Conservation (phyloP, 2,888 invertebrate genomes). For the Opisthograptis luteolata region DNA sequence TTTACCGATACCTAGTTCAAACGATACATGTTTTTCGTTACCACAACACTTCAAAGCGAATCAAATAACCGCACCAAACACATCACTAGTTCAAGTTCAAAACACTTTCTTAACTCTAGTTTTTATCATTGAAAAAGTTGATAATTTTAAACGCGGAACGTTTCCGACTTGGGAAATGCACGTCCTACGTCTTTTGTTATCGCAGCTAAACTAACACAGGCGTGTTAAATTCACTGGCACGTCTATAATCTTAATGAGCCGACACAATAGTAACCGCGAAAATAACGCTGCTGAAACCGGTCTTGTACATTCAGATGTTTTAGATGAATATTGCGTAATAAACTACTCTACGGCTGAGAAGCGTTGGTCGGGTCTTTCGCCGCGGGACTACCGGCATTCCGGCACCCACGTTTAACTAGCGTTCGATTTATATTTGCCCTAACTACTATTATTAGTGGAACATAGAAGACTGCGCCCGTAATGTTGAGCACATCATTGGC, state of each 20-base stretch:
- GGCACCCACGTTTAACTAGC: conserved; percentile 50
- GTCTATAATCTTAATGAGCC: conserved; percentile 55
- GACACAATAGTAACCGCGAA: conserved; percentile 64
- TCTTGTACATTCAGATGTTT: conserved; percentile 57
- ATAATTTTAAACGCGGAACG: conserved; percentile 17
- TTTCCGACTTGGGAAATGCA: conserved; percentile 49
- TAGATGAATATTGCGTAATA: conserved; percentile 61
- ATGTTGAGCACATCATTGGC: conserved; percentile 44
- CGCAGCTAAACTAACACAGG: conserved; percentile 64
- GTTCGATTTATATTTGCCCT: conserved; percentile 69
- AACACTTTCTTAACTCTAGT: conserved; percentile 31
- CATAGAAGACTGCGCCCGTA: conserved; percentile 41
- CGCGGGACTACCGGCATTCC: conserved; percentile 56
- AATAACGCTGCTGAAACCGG: conserved; percentile 65
- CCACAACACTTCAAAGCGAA: conserved; percentile 16
- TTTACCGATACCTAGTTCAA: conserved; percentile 5
- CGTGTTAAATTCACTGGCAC: conserved; percentile 58
- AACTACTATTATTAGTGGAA: conserved; percentile 29
- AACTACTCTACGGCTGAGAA: conserved; percentile 46
- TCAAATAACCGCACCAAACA: conserved; percentile 28
- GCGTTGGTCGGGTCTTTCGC: conserved; percentile 57
- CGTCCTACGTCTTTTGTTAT: conserved; percentile 70
- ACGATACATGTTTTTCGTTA: conserved; percentile 9
- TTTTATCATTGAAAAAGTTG: conserved; percentile 23
- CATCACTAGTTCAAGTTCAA: conserved; percentile 35